Percentiles rank a stretch among this genome's conserved stretches.
phyloP scores from a whole-genome alignment of 2,113 vertebrate species.

The Arothron firmamentum region DNA sequence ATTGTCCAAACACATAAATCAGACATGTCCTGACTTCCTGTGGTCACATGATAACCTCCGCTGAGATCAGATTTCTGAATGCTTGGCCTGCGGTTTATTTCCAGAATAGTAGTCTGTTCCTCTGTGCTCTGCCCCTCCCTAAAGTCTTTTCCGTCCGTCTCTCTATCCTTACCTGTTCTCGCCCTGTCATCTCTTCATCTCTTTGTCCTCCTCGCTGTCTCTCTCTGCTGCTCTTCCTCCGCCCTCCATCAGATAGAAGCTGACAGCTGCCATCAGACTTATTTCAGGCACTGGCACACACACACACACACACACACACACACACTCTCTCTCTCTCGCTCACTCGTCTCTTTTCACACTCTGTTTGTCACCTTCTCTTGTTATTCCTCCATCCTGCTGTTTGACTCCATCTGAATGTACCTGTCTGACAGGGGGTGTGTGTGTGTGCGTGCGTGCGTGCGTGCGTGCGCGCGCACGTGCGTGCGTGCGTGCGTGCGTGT shows the following conservation, averaged over 20 bases:
- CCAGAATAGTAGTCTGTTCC: slow-evolving; percentile 25
- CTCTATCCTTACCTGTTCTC: slow-evolving; percentile 36
- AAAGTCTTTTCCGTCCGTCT: slow-evolving; percentile 12
- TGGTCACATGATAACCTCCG: too few species aligned
- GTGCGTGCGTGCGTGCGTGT: slow-evolving; percentile 16
- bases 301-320: slow-evolving; percentile 17
- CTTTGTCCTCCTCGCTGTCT: neutral
- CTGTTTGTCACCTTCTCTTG: slow-evolving; percentile 39
- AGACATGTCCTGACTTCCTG: too few species aligned
- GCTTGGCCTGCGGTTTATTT: slow-evolving; percentile 29
- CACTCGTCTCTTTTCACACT: slow-evolving; percentile 24
- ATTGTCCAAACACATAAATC: too few species aligned
- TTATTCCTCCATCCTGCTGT: slow-evolving; percentile 40
- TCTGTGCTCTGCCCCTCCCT: slow-evolving; percentile 4
- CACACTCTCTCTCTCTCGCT: slow-evolving; percentile 1
- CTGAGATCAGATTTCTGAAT: slow-evolving; percentile 17
- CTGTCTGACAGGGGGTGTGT: slow-evolving; percentile 25
- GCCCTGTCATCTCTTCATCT: slow-evolving; percentile 37
- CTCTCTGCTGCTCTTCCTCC: slow-evolving; percentile 25
- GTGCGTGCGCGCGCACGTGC: slow-evolving; percentile 1
- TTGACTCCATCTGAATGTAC: slow-evolving; percentile 28
- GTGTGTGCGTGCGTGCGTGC: slow-evolving; percentile 17
- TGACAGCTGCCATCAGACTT: slow-evolving; percentile 65
- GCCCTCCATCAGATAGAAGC: slow-evolving; percentile 48
- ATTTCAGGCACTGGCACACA: slow-evolving; percentile 53